phyloP scores from a whole-genome alignment of 2,888 invertebrate genomes.

The Chrysina gloriosa region DNA sequence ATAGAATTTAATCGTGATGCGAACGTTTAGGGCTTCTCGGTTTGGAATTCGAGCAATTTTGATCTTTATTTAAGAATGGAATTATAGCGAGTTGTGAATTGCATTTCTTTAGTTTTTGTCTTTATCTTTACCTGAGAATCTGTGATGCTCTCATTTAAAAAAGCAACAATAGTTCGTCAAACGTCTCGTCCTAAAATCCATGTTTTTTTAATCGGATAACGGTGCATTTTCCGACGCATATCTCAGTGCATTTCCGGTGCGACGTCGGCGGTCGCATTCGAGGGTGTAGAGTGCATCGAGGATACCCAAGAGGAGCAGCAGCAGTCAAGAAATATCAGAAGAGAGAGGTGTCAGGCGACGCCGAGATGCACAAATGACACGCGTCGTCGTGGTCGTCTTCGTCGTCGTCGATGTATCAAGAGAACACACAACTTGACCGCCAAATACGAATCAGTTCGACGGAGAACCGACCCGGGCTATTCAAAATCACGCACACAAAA shows the following conservation, averaged over 20 bases:
- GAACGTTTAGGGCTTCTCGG: too few species aligned
- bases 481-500: constrained; percentile 48
- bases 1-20: too few species aligned
- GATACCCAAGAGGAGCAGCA: constrained; percentile 42
- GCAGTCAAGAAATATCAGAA: constrained; percentile 18
- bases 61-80: too few species aligned
- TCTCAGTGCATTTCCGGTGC: constrained; percentile 26
- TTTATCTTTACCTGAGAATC: constrained; percentile 48
- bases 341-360: constrained; percentile 45
- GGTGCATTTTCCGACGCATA: constrained; percentile 45
- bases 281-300: constrained; percentile 45
- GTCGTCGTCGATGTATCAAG: constrained; percentile 41
- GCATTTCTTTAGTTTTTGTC: background rate
- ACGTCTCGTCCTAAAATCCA: constrained; percentile 45
- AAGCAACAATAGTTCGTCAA: constrained; percentile 42
- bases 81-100: too few species aligned
- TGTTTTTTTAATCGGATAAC: constrained; percentile 46
- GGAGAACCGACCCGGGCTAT: constrained; percentile 45
- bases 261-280: constrained; percentile 1
- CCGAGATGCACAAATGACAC: constrained; percentile 52
- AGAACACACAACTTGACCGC: constrained; percentile 56
- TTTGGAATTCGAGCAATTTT: too few species aligned
- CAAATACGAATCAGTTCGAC: constrained; percentile 56
- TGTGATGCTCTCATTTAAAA: constrained; percentile 51
- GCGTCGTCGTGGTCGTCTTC: constrained; percentile 41